A percentile compares a stretch with the other conserved stretches of the same genome.
These are phyloP conservation scores for Podarcis siculus DNA, from an alignment of 2,797 vertebrate genomes.

Conservation along the genomic window DNA sequence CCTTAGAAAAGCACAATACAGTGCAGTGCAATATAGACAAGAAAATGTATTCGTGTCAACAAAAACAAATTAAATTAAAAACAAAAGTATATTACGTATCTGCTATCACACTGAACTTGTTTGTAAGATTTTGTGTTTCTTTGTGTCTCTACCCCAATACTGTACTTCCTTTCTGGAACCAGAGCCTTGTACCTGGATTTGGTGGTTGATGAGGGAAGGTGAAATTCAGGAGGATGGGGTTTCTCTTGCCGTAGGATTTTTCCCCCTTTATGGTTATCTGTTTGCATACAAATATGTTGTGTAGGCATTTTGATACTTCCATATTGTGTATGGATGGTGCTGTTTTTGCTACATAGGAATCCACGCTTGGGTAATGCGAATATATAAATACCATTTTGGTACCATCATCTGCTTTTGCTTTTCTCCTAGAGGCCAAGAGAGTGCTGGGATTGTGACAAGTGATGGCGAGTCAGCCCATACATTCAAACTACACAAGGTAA, in stretches of 20 bases:
- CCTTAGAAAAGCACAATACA: conserved; percentile 28
- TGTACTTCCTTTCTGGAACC: background rate
- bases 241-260: too few species aligned
- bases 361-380: background rate
- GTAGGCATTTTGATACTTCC: background rate
- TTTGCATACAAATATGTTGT: too few species aligned
- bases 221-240: too few species aligned
- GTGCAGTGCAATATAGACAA: conserved; percentile 22
- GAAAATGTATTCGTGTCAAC: background rate
- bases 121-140: conserved; percentile 21
- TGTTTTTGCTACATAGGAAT: background rate
- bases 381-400: background rate
- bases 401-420: conserved; percentile 24
- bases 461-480: conserved; percentile 88
- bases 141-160: background rate
- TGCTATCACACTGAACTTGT: background rate
- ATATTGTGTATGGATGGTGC: background rate
- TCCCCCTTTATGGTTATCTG: too few species aligned
- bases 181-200: background rate
- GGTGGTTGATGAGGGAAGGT: too few species aligned
- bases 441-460: conserved; percentile 95
- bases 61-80: background rate
- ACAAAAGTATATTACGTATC: background rate
- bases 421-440: conserved; percentile 92
- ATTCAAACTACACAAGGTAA: conserved; percentile 94